phyloP scores from a whole-genome alignment of 2,888 invertebrate genomes.

The Julus scandinavius region DNA sequence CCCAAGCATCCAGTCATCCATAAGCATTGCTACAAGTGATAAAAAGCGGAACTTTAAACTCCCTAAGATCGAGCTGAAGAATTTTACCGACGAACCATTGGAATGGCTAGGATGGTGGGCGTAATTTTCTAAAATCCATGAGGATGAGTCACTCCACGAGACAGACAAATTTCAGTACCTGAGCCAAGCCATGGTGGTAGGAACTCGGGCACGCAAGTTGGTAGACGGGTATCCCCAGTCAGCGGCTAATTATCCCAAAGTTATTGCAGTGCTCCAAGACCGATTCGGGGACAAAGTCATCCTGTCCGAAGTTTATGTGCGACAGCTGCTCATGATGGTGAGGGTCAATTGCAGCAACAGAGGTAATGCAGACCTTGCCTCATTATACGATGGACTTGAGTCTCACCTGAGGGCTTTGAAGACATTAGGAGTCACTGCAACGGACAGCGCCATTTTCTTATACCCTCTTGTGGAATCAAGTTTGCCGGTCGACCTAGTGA shows the following conservation, averaged over 20 bases:
- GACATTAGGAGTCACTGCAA: background rate
- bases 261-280: background rate
- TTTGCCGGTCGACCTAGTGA: background rate
- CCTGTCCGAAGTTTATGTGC: background rate
- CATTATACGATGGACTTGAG: background rate
- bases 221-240: conserved; percentile 52
- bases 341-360: background rate
- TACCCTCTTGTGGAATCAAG: background rate
- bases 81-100: background rate
- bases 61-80: background rate
- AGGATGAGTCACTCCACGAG: conserved; percentile 43
- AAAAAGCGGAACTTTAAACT: background rate
- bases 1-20: background rate
- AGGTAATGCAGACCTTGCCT: background rate
- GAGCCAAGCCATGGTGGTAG: conserved; percentile 47
- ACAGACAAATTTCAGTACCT: conserved; percentile 55
- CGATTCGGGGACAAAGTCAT: background rate
- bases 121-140: conserved; percentile 53
- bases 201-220: conserved; percentile 44
- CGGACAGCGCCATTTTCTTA: background rate
- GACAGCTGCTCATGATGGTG: background rate
- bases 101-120: conserved; percentile 50
- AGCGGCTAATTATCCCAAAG: conserved; percentile 53
- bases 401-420: background rate
- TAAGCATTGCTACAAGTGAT: background rate